Evolutionary conservation across 2,888 invertebrate genomes (phyloP).

Genomic region (Venustoraphidia nigricollis): DNA sequence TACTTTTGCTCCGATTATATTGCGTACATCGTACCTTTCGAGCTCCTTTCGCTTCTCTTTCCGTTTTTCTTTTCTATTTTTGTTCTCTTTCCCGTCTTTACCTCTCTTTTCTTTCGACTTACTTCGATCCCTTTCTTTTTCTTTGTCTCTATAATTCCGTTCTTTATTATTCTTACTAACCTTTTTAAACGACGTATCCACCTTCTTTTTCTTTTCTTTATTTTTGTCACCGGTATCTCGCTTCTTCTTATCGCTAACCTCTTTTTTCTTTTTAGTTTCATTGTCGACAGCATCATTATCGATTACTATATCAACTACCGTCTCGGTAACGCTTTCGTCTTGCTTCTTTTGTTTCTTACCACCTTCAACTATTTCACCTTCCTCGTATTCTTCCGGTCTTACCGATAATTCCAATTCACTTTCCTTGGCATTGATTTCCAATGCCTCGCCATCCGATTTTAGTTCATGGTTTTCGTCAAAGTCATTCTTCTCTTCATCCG

Average conservation of each 20-base stretch:
- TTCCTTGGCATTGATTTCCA: slow-evolving; percentile 28
- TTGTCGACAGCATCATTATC: slow-evolving; percentile 20
- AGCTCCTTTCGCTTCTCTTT: slow-evolving; percentile 58
- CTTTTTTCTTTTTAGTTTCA: slow-evolving; percentile 37
- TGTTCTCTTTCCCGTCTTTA: slow-evolving; percentile 18
- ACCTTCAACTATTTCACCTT: slow-evolving; percentile 39
- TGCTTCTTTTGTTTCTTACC: slow-evolving; percentile 17
- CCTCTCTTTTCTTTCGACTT: slow-evolving; percentile 25
- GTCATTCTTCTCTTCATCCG: slow-evolving; percentile 53
- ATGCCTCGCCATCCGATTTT: slow-evolving; percentile 28
- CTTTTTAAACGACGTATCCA: slow-evolving; percentile 58
- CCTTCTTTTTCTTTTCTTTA: slow-evolving; percentile 33
- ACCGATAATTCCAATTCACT: slow-evolving; percentile 27
- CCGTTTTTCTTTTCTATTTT: slow-evolving; percentile 24
- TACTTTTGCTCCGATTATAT: slow-evolving; percentile 55
- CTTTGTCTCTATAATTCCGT: slow-evolving; percentile 59
- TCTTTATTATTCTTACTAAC: slow-evolving; percentile 62
- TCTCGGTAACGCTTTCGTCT: slow-evolving; percentile 17
- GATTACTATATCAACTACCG: slow-evolving; percentile 14
- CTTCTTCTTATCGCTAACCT: slow-evolving; percentile 28
- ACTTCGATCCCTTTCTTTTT: slow-evolving; percentile 27
- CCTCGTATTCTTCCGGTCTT: slow-evolving; percentile 33
- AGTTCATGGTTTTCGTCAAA: slow-evolving; percentile 38
- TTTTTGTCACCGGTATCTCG: slow-evolving; percentile 28
- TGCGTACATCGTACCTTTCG: slow-evolving; percentile 69